These are phyloP conservation scores for Tragulus kanchil DNA, from an alignment of 2,113 vertebrate genomes.

Conservation along the genomic window DNA sequence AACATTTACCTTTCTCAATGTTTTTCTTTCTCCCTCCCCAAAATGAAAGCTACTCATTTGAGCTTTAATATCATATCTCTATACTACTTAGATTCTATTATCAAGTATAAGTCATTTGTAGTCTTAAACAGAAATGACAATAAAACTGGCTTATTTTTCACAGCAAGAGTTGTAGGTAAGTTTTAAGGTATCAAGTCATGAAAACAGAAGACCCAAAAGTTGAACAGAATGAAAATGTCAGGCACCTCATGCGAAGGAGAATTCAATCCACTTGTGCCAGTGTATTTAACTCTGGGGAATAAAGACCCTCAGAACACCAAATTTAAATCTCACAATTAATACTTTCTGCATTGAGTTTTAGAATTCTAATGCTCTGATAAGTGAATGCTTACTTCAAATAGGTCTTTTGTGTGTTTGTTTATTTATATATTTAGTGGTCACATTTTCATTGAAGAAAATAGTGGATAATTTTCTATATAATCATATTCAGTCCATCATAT, in stretches of 20 bases:
- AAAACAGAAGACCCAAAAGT: not conserved
- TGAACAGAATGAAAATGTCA: not conserved
- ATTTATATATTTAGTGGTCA: not conserved
- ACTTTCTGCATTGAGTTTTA: not conserved
- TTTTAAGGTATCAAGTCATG: slow-evolving; percentile 13
- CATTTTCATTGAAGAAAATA: not conserved
- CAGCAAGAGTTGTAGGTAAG: not conserved
- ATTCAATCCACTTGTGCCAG: not conserved
- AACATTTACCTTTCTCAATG: not conserved
- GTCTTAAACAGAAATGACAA: slow-evolving; percentile 54
- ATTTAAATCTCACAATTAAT: slow-evolving; percentile 16
- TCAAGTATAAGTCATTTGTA: not conserved
- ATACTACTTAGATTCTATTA: not conserved
- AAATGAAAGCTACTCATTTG: not conserved
- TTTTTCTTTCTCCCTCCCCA: not conserved
- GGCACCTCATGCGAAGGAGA: not conserved
- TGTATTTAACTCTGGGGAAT: not conserved
- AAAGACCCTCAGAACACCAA: not conserved
- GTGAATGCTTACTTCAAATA: not conserved
- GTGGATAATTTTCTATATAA: not conserved
- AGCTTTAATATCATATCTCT: not conserved
- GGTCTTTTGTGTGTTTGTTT: not conserved
- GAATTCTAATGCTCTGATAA: not conserved
- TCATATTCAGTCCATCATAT: not conserved
- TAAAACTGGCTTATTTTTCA: slow-evolving; percentile 39